Percentiles rank a stretch among this genome's conserved stretches.
These are phyloP conservation scores for Saccopteryx bilineata DNA, from an alignment of 2,113 vertebrate species.

Conservation along the genomic window DNA sequence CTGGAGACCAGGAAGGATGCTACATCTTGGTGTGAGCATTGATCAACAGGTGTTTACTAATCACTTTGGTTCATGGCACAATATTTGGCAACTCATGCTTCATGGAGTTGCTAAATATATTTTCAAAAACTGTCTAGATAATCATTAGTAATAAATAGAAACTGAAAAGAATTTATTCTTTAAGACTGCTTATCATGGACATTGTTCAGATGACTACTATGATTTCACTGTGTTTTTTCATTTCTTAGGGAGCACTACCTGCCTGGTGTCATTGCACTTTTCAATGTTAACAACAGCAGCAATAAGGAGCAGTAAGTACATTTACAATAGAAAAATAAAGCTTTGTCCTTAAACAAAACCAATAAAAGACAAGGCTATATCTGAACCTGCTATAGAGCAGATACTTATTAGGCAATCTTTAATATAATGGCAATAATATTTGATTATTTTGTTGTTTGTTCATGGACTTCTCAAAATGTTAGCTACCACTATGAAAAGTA, in stretches of 20 bases:
- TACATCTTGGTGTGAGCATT: not conserved
- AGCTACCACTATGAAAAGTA: not conserved
- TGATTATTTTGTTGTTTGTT: constrained; percentile 33
- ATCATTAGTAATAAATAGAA: not conserved
- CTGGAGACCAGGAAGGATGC: not conserved
- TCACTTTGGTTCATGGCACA: not conserved
- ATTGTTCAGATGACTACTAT: not conserved
- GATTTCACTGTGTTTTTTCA: constrained; percentile 72
- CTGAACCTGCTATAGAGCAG: not conserved
- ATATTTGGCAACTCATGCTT: not conserved
- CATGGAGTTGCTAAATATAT: not conserved
- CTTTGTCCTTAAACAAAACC: not conserved
- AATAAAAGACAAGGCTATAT: not conserved
- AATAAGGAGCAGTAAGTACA: constrained; percentile 95
- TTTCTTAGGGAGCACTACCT: constrained; percentile 85
- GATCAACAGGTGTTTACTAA: not conserved
- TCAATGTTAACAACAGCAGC: constrained; percentile 96
- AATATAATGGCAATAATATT: not conserved
- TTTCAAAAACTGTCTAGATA: constrained; percentile 24
- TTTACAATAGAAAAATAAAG: not conserved
- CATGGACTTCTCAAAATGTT: constrained; percentile 21
- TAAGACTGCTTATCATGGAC: not conserved
- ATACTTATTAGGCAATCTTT: not conserved
- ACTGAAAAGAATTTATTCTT: constrained; percentile 20
- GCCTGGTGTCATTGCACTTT: constrained; percentile 83